Conservation (phyloP, 2,797 vertebrate species). For the Calcarius lapponicus region DNA sequence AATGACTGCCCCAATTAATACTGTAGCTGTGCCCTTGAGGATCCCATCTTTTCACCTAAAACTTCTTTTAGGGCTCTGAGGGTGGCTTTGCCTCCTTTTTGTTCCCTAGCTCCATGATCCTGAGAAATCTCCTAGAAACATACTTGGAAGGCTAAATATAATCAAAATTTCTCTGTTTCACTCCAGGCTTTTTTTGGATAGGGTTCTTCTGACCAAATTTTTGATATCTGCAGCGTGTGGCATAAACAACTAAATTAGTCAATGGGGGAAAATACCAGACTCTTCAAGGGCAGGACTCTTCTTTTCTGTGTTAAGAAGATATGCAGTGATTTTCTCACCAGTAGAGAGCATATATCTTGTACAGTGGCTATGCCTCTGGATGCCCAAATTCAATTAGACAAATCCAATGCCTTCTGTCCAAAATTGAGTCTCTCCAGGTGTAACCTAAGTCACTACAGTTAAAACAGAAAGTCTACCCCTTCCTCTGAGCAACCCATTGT, state of each 20-base stretch:
- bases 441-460: background rate
- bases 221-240: background rate
- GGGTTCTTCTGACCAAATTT: background rate
- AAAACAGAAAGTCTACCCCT: background rate
- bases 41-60: background rate
- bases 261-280: background rate
- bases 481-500: accelerated
- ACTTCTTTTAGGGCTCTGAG: background rate
- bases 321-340: background rate
- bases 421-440: background rate
- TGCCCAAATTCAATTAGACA: background rate
- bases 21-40: background rate
- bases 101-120: background rate
- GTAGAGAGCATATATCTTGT: background rate
- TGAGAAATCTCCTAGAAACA: background rate
- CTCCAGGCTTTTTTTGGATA: background rate
- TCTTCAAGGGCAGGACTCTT: background rate
- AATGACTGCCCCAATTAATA: background rate
- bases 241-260: background rate
- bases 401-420: background rate
- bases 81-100: background rate
- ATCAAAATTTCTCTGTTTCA: background rate
- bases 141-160: background rate
- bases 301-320: background rate
- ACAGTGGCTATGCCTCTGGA: background rate